Percentiles rank a stretch among this genome's conserved stretches.
Evolutionary conservation across 2,797 vertebrate genomes (phyloP).

Genomic region (Rachycentron canadum): DNA sequence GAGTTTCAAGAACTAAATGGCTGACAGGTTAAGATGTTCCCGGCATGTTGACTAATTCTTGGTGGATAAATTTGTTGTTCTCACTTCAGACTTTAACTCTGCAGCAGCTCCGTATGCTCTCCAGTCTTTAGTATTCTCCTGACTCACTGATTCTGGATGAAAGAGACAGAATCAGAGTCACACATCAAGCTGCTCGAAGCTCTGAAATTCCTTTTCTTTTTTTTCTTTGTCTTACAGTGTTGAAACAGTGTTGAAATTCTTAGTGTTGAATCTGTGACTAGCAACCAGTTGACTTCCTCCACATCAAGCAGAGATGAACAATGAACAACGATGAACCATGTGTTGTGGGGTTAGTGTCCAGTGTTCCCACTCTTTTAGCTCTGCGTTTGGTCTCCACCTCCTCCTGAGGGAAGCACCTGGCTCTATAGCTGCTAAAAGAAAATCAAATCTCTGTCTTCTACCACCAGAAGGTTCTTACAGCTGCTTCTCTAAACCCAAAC

Average conservation of each 20-base stretch:
- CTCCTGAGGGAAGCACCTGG: too few species aligned
- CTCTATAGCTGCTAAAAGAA: too few species aligned
- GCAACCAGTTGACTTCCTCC: too few species aligned
- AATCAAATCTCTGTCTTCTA: too few species aligned
- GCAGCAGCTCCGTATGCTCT: conserved; percentile 3
- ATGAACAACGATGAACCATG: too few species aligned
- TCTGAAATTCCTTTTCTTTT: conserved; percentile 12
- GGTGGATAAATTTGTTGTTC: neutral
- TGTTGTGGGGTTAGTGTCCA: too few species aligned
- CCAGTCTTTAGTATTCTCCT: conserved; percentile 49
- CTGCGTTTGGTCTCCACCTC: too few species aligned
- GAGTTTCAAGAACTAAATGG: neutral
- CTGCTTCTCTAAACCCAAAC: too few species aligned
- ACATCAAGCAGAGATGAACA: too few species aligned
- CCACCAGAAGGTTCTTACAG: too few species aligned
- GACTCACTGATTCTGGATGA: conserved; percentile 50
- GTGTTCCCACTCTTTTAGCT: too few species aligned
- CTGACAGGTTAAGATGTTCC: neutral
- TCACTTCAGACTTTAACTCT: conserved; percentile 15
- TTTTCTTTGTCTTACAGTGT: conserved; percentile 8
- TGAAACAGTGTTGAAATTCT: conserved; percentile 30
- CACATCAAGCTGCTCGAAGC: conserved; percentile 46
- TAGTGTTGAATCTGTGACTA: too few species aligned
- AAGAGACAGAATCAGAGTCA: conserved; percentile 42
- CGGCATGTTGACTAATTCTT: neutral